Evolutionary conservation across 2,797 vertebrate genomes (phyloP), one percentile per base, ranked within the genome.

Genomic region (Leucoraja ocellata): DNA sequence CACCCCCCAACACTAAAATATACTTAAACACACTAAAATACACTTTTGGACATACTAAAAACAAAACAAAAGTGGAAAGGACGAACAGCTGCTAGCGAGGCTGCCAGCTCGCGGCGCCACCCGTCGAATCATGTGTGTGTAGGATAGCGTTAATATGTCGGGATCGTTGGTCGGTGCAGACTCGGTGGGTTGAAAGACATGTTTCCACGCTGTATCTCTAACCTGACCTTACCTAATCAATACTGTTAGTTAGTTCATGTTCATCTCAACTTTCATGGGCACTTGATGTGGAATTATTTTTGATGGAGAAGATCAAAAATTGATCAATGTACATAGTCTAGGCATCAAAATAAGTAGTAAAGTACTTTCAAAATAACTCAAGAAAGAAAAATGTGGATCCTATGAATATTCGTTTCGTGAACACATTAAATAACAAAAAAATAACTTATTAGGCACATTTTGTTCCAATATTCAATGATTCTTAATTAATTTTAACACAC

Each of bases 231-330:
- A 2, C 46, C 46, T 54, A 5, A 54, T 71, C 36, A 74, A 54
- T 91, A 91, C 25, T 73, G 46, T 54, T 23, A 92, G 54, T 54
- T 74, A 54, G 68, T 23, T 76, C 71, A 74, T 28, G 46, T 76
- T 92, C 76, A 92, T 92, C 32, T 73, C 68, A 46, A 23, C 68
- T 91, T 65, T 25, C 88, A 91, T 73, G 68, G 23, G 71, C 90
- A 92, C 54, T 73, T 68, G 13, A 73, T 54, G 39, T 74, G 39
- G 90, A 91, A 73, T 54, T 74, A 54, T 54, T 46, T 36, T 25
- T 16, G 21, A 92, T 71, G 63, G 39, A 4, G 32, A 74, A 74
- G 68, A 92, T 92, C 73, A 92, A 92, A 58, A 23, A 54, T 23
- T 90, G 63, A 65, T 54, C 46, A 74, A 91, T 74, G 90, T 54